Base-by-base conservation (phyloP, 2,113 vertebrate genomes). In the Nerophis lumbriciformis region DNA sequence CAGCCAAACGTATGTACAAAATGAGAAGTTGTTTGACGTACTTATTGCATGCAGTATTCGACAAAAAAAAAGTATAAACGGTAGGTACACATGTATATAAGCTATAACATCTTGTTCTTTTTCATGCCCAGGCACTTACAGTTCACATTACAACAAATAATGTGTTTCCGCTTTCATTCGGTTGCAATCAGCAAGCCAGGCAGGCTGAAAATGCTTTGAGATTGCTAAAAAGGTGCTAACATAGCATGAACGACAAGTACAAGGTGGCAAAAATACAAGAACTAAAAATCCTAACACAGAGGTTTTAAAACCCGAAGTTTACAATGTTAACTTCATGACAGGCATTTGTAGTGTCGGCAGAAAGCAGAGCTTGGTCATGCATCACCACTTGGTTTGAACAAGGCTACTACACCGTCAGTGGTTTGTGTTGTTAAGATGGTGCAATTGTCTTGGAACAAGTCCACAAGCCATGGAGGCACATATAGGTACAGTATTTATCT, bases 41-140 rank as follows among this genome's bases (percentile, higher is more conserved):
- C 64, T 81, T 84, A 85, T 85, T 86, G 82, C 89, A 90, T 91
- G 88, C 88, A 85, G 64, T 80, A 83, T 72, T 69, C 70, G 76
- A 80, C 73, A 83, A 77, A 66, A 77, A 66, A 70, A 35, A 8
- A 11, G 39, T 57, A 57, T 45, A 44, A 57, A 57, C n/a, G 39
- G 38, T 57, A 6, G 39, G 39, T 57, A 57, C 44, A 44, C 38
- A 57, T 44, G 55, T 69, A 66, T 47, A 59, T 66, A 39, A 72
- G 59, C 69, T 64, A 48, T 59, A 73, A 70, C 48, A 69, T 74
- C 63, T 66, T 64, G 35, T 56, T 61, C 19, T 60, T 75, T 72
- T 72, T 81, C 71, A 75, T 63, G 51, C 52, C 71, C 63, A 69
- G 77, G 75, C 75, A 82, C 69, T 72, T 68, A 64, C 55, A 44